Evolutionary conservation across 2,113 vertebrate genomes (phyloP).

Genomic region (Atractosteus spatula): DNA sequence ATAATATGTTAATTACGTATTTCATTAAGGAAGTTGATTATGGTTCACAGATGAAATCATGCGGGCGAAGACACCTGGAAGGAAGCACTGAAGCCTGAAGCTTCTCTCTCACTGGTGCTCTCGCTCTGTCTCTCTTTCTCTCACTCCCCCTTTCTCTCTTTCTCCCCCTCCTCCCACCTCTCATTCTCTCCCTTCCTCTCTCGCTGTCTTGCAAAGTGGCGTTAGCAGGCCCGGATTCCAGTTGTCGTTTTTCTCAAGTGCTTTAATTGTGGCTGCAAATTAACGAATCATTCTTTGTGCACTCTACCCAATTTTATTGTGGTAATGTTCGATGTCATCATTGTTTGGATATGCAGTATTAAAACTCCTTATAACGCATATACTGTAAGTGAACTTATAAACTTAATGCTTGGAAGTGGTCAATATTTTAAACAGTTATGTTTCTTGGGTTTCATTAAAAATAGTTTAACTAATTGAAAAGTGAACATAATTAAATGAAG

Average conservation of each 20-base stretch:
- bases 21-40: constrained; percentile 99
- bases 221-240: not conserved
- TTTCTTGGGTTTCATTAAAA: too few species aligned
- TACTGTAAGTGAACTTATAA: too few species aligned
- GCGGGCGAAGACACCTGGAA: constrained; percentile 91
- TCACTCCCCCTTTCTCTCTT: constrained; percentile 10
- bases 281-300: not conserved
- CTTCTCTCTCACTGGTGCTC: constrained; percentile 35
- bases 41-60: constrained; percentile 94
- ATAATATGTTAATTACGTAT: constrained; percentile 99
- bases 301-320: too few species aligned
- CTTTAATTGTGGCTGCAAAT: constrained; percentile 3
- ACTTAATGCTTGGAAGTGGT: too few species aligned
- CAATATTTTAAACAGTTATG: too few species aligned
- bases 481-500: too few species aligned
- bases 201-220: constrained; percentile 40
- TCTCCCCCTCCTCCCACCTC: constrained; percentile 15
- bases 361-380: too few species aligned
- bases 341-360: too few species aligned
- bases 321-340: too few species aligned
- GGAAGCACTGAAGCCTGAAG: constrained; percentile 81
- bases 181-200: constrained; percentile 23
- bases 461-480: too few species aligned
- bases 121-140: constrained; percentile 16
- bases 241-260: constrained; percentile 1